These are phyloP conservation scores for Acestrorhynchus altus DNA, from an alignment of 2,797 vertebrate genomes.

Conservation along the genomic window DNA sequence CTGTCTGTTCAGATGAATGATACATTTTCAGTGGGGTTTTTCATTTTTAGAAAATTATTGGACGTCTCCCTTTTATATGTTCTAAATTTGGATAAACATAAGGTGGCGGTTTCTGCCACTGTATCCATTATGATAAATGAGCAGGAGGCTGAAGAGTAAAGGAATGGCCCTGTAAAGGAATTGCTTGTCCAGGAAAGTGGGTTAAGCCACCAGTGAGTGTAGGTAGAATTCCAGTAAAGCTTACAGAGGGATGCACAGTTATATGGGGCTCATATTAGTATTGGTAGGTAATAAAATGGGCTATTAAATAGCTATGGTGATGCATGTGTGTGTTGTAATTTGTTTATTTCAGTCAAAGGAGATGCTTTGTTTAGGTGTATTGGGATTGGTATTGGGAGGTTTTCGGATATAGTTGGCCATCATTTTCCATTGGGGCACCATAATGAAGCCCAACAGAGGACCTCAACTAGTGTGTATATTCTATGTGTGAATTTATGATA, in stretches of 20 bases:
- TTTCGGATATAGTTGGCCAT: no score
- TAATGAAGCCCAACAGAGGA: neutral
- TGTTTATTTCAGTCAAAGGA: no score
- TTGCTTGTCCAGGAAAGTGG: constrained; percentile 40
- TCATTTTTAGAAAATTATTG: constrained; percentile 16
- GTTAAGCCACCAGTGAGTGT: constrained; percentile 20
- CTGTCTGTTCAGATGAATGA: constrained; percentile 34
- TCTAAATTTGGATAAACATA: constrained; percentile 51
- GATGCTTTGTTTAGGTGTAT: no score
- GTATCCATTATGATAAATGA: constrained; percentile 52
- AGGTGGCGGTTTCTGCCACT: constrained; percentile 49
- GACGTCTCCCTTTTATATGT: neutral
- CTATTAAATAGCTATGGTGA: no score
- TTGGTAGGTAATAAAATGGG: no score
- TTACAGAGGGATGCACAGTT: no score
- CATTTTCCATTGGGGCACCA: no score
- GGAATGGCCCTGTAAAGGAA: constrained; percentile 26
- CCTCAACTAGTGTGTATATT: neutral
- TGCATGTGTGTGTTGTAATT: no score
- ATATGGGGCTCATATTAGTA: no score
- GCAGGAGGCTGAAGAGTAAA: constrained; percentile 54
- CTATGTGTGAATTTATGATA: neutral
- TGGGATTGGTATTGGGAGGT: no score
- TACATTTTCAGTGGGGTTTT: constrained; percentile 20
- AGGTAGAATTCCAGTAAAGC: constrained; percentile 12